These are phyloP conservation scores for Phylloscopus trochilus DNA, from an alignment of 2,113 vertebrate genomes.

Conservation along the genomic window DNA sequence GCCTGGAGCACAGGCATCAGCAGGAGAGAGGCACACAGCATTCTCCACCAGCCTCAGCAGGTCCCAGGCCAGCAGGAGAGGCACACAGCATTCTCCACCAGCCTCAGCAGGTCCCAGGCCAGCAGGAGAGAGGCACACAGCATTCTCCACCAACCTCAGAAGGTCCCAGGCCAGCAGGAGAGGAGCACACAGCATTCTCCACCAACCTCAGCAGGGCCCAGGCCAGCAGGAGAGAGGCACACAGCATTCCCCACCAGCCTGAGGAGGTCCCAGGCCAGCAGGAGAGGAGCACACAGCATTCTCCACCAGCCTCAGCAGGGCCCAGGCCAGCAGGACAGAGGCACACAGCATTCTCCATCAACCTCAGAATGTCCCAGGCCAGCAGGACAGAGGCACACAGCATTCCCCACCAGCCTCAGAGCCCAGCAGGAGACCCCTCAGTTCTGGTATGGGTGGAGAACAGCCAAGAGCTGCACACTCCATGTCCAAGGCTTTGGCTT, in stretches of 20 bases:
- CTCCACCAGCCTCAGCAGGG: neutral
- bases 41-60: too few relatives aligned
- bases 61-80: too few relatives aligned
- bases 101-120: too few relatives aligned
- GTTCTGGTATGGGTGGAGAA: neutral
- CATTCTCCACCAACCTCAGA: rapidly evolving
- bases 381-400: neutral
- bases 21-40: neutral
- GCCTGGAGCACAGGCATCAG: neutral
- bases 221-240: too few relatives aligned
- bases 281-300: too few relatives aligned
- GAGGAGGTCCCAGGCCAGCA: too few relatives aligned
- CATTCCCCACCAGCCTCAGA: rapidly evolving
- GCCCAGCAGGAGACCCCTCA: neutral
- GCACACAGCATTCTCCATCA: rapidly evolving
- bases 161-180: neutral
- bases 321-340: neutral
- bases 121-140: neutral
- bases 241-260: too few relatives aligned
- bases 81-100: too few relatives aligned
- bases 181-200: neutral
- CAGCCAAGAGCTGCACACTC: neutral
- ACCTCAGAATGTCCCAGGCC: neutral
- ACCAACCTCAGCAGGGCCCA: neutral
- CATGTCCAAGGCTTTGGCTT: neutral